phyloP scores from a whole-genome alignment of 2,113 vertebrate species.

The Girardinichthys multiradiatus region DNA sequence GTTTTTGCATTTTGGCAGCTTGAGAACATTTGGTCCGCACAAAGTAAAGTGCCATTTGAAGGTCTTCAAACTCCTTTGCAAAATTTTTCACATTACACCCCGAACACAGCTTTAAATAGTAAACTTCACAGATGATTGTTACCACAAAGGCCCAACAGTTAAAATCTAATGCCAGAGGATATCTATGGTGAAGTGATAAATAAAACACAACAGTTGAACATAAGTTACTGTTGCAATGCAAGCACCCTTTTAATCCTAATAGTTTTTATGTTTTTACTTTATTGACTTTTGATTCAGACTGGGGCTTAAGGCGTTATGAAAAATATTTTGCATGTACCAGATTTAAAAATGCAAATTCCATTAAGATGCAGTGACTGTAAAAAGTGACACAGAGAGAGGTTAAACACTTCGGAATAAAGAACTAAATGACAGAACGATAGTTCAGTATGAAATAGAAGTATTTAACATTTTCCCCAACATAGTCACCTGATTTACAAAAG shows the following conservation, averaged over 20 bases:
- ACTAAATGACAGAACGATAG: not conserved
- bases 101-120: not conserved
- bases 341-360: too few species aligned
- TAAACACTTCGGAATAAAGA: not conserved
- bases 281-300: not conserved
- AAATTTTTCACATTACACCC: not conserved
- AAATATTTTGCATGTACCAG: not conserved
- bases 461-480: too few species aligned
- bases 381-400: not conserved
- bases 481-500: not conserved
- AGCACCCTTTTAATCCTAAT: not conserved
- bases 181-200: not conserved
- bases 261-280: not conserved
- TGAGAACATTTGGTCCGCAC: slow-evolving; percentile 3
- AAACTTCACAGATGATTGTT: not conserved
- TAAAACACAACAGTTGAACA: not conserved
- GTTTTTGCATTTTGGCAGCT: slow-evolving; percentile 14
- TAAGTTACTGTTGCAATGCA: too few species aligned
- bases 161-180: not conserved
- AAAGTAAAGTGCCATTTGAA: not conserved
- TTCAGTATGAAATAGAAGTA: too few species aligned
- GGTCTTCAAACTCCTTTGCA: not conserved
- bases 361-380: too few species aligned
- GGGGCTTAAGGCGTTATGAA: not conserved
- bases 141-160: not conserved